Base-by-base conservation (phyloP, 2,113 vertebrate species). In the Osmerus eperlanus region DNA sequence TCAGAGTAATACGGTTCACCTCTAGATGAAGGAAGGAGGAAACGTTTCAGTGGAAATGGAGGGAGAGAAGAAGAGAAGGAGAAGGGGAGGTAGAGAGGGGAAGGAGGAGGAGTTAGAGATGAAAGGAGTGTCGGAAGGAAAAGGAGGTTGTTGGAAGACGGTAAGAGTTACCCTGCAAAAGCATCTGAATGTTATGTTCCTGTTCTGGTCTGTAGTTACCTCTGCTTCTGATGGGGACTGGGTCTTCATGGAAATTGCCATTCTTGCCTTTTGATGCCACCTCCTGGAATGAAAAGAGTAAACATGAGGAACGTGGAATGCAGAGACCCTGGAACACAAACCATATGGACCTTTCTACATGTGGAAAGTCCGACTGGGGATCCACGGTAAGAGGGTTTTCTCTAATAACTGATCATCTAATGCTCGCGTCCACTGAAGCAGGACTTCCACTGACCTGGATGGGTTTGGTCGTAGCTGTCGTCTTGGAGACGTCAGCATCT, bases 1-100 rank as follows among this genome's bases (percentile, higher is more conserved):
- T 95, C 92, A 91, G 91, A 92, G 89, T 92, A 89, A 96, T 87
- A 81, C 84, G 86, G 87, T 92, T 92, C 90, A 85, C 88, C 73
- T 93, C 96, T 97, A 94, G 87, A 94, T 88, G 36, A 89, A 71
- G 82, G 91, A 73, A 87, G 28, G 60, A 8, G 15, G 21, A 52
- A 29, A 47, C 2, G 9, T 5, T 2, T 47, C 41, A 47, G 41
- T 47, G 41, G 41, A 47, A 47, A 62, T 11, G 65, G 77, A 11
- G 8, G 7, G 51, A 11, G 7, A 4, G 52, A 41, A n/a, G 25
- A 62, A 18, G 56, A 29, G 54, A 65, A 23, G 9, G 7, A 72
- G 1, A 70, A 0, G 58, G 23, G 29, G 18, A 19, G 23, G 52
- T 21, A 51, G 55, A 65, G 32, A 13, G 23, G 23, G 29, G 63